Evolutionary conservation across 1,140 invertebrate genomes (phyloP), one percentile per base, ranked within the genome.

Genomic region (Ectropis grisescens): DNA sequence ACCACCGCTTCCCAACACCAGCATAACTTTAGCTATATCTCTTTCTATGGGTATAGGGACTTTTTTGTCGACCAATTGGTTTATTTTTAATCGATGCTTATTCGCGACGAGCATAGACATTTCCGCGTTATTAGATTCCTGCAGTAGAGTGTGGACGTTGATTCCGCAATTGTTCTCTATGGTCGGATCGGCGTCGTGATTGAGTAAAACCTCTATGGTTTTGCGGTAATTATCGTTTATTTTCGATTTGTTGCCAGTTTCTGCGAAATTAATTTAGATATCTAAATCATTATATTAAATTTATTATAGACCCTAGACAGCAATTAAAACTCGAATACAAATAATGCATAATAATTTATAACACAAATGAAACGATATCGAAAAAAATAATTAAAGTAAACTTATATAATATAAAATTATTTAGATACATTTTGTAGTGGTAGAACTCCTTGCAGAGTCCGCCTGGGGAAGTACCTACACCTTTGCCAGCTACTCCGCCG

Each of bases 21-120:
- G n/a, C n/a, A n/a, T n/a, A n/a, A n/a, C n/a, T n/a, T n/a, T n/a
- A n/a, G n/a, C n/a, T n/a, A n/a, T n/a, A n/a, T n/a, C n/a, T n/a
- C n/a, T n/a, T n/a, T n/a, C n/a, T n/a, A n/a, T n/a, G n/a, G n/a
- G n/a, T n/a, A n/a, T n/a, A n/a, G n/a, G n/a, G n/a, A n/a, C n/a
- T n/a, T n/a, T n/a, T n/a, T n/a, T n/a, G n/a, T n/a, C n/a, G n/a
- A n/a, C n/a, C n/a, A n/a, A n/a, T n/a, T n/a, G n/a, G n/a, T n/a
- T n/a, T n/a, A n/a, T n/a, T n/a, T n/a, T n/a, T n/a, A n/a, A n/a
- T n/a, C n/a, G n/a, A n/a, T n/a, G n/a, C n/a, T 61, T 65, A 22
- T 65, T 71, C 1, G 58, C 62, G 13, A 79, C 48, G 0, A 71
- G 12, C 33, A 58, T 41, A 0, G 65, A 64, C 4, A 76, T 11